Evolutionary conservation across 2,888 invertebrate species (phyloP).

Genomic region (Tachystola acroxantha): DNA sequence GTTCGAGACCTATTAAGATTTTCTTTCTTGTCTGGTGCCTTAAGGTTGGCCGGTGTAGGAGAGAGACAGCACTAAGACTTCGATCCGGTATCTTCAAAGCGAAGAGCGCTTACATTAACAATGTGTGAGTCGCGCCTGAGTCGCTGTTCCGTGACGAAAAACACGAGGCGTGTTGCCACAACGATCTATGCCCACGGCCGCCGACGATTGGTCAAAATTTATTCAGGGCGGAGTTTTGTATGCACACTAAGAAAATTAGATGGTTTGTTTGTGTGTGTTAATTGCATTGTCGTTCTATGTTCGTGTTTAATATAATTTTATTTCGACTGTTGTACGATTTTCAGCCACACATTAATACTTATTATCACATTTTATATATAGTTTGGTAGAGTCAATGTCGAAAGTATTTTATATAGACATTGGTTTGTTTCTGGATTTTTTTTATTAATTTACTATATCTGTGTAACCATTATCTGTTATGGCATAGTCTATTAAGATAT

Average conservation of each 20-base stretch:
- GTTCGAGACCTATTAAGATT: background rate
- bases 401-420: too few species aligned
- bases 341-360: conserved; percentile 35
- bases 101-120: conserved; percentile 67
- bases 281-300: conserved; percentile 68
- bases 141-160: conserved; percentile 74
- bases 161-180: conserved; percentile 72
- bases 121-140: conserved; percentile 78
- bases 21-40: conserved; percentile 8
- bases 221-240: conserved; percentile 62
- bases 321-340: conserved; percentile 50
- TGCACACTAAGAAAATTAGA: conserved; percentile 60
- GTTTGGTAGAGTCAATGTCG: too few species aligned
- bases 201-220: conserved; percentile 65
- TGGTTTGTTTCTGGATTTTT: too few species aligned
- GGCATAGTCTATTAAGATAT: too few species aligned
- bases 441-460: too few species aligned
- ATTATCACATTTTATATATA: too few species aligned
- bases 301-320: conserved; percentile 58
- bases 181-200: conserved; percentile 67
- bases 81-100: conserved; percentile 69
- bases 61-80: conserved; percentile 57
- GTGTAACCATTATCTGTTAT: too few species aligned
- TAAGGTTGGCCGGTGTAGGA: conserved; percentile 41
- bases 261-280: conserved; percentile 61